Conservation (phyloP, 2,113 vertebrate species). For the Orientallactaga bullata region DNA sequence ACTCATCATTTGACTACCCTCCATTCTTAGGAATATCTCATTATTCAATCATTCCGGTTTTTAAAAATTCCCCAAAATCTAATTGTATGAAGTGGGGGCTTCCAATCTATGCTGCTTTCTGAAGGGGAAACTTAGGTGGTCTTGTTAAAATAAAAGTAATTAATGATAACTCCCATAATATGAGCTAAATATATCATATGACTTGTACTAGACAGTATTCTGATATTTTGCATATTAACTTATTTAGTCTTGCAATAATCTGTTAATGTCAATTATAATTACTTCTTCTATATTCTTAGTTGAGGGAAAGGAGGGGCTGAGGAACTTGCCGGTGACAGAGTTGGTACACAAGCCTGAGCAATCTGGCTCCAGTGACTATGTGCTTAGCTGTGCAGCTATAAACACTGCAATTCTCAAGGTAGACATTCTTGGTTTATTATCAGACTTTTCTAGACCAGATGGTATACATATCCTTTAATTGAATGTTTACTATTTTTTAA, state of each 20-base stretch:
- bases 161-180: background rate
- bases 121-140: background rate
- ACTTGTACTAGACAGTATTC: background rate
- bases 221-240: background rate
- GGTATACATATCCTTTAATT: conserved; percentile 27
- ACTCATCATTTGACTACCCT: background rate
- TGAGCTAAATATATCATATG: background rate
- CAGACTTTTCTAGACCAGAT: conserved; percentile 27
- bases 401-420: background rate
- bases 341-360: background rate
- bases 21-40: background rate
- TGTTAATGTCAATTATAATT: background rate
- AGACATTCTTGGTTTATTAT: conserved; percentile 22
- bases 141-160: conserved; percentile 36
- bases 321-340: background rate
- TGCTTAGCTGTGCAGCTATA: background rate
- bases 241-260: background rate
- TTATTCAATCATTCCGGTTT: background rate
- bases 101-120: background rate
- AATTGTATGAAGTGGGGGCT: background rate
- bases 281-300: conserved; percentile 15
- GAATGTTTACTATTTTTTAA: conserved; percentile 47
- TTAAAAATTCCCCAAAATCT: background rate
- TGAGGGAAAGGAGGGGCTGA: background rate
- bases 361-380: background rate